phyloP scores from a whole-genome alignment of 2,113 vertebrate species.

The Menura novaehollandiae region DNA sequence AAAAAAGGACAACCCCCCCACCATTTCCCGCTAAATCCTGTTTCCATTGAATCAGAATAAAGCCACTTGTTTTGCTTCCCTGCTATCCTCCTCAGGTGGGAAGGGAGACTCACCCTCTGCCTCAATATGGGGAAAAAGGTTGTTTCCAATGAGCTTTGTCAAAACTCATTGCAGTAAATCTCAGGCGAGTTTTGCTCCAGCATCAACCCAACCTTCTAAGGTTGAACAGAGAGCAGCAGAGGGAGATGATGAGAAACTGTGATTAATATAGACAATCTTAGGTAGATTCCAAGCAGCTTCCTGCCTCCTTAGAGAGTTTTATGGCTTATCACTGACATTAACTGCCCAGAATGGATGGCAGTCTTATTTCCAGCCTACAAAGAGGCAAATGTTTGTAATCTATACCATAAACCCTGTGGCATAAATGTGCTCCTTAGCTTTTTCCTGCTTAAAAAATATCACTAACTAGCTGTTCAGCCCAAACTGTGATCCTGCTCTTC shows the following conservation, averaged over 20 bases:
- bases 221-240: background rate
- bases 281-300: background rate
- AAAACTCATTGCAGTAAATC: background rate
- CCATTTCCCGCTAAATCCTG: background rate
- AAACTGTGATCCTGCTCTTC: background rate
- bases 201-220: background rate
- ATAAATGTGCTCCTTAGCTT: background rate
- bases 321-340: background rate
- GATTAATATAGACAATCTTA: background rate
- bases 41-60: background rate
- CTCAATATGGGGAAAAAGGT: background rate
- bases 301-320: background rate
- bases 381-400: background rate
- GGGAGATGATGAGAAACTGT: background rate
- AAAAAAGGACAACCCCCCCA: accelerated
- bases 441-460: background rate
- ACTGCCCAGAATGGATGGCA: background rate
- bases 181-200: background rate
- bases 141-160: background rate
- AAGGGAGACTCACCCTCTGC: background rate
- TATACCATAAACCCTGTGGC: background rate
- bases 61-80: background rate
- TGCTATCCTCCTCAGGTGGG: accelerated
- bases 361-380: background rate
- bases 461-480: background rate